phyloP scores from a whole-genome alignment of 2,113 vertebrate species.

The Seriola rivoliana region DNA sequence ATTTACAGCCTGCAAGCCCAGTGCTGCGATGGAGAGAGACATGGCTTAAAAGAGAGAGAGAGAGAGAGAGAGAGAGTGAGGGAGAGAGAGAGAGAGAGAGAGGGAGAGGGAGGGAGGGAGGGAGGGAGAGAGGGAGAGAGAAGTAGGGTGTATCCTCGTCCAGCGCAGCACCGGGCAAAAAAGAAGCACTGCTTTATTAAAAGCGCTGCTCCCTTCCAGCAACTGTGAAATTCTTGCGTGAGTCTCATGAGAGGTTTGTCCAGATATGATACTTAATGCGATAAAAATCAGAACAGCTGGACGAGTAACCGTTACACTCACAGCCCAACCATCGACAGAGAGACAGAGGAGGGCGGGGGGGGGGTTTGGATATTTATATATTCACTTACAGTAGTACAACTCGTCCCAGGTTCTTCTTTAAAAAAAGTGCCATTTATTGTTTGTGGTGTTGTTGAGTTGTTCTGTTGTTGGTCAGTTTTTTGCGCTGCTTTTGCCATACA shows the following conservation, averaged over 20 bases:
- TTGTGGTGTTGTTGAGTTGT: not conserved
- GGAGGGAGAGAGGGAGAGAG: too few relatives aligned
- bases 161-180: not conserved
- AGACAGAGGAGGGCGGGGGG: not conserved
- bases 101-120: not conserved
- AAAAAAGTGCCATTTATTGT: too few relatives aligned
- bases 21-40: conserved; percentile 32
- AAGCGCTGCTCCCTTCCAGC: conserved; percentile 39
- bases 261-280: conserved; percentile 52
- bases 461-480: not conserved
- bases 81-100: conserved; percentile 7
- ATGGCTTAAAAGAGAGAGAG: not conserved
- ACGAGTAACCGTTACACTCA: not conserved
- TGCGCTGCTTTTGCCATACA: not conserved
- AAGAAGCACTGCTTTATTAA: conserved; percentile 38
- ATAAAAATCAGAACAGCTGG: conserved; percentile 62
- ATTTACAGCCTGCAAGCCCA: conserved; percentile 66
- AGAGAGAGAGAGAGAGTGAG: not conserved
- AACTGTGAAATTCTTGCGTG: conserved; percentile 49
- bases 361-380: conserved; percentile 16
- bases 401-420: not conserved
- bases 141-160: conserved; percentile 3
- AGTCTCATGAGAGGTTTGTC: conserved; percentile 50
- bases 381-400: not conserved
- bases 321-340: not conserved